Conservation (phyloP, 2,113 vertebrate species). For the Arvicanthis niloticus region DNA sequence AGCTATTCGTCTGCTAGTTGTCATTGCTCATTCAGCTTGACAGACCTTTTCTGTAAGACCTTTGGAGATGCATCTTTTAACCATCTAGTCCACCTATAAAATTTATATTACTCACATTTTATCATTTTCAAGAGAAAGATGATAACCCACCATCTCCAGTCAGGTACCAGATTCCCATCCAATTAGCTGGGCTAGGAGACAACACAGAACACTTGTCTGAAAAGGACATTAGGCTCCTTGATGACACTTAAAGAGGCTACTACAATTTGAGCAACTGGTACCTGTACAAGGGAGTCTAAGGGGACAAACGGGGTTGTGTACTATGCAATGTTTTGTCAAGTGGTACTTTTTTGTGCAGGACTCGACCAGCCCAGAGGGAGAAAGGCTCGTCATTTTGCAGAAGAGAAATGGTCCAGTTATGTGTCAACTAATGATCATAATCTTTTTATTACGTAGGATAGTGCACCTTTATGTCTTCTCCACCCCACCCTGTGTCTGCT, state of each 20-base stretch:
- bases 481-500: neutral
- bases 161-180: neutral
- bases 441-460: conserved; percentile 1
- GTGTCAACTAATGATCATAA: neutral
- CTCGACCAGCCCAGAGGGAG: neutral
- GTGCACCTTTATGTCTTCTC: neutral
- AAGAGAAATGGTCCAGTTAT: neutral
- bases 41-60: neutral
- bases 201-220: neutral
- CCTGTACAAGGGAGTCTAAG: neutral
- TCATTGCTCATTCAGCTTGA: neutral
- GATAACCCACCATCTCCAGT: neutral
- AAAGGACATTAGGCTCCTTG: neutral
- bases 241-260: neutral
- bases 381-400: neutral
- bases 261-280: neutral
- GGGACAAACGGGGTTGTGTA: neutral
- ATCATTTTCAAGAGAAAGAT: conserved; percentile 34
- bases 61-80: neutral
- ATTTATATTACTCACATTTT: neutral
- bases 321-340: neutral
- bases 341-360: neutral
- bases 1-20: neutral
- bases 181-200: neutral
- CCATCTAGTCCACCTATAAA: neutral